Base-by-base conservation (phyloP, 2,797 vertebrate species). In the Gobio occitaniae region DNA sequence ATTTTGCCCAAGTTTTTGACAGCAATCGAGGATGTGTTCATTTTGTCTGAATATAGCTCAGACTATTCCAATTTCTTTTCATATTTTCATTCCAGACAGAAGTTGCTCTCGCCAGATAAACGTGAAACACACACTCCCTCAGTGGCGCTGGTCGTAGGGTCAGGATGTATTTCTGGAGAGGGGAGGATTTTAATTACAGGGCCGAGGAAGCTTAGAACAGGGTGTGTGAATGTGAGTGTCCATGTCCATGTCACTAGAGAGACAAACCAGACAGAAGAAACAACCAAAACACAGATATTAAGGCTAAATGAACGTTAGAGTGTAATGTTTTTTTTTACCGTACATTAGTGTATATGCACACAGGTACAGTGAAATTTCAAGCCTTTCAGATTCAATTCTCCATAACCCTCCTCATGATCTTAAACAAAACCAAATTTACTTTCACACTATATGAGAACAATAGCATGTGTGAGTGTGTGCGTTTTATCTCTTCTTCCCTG, bases 111-210 rank as follows among this genome's bases (percentile, higher is more conserved):
- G 56, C 15, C 21, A 84, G n/a, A 69, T 65, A 78, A 69, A 29
- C 3, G 8, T 68, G 36, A 50, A 74, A 70, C 61, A n/a, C 61
- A n/a, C 36, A 36, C 44, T 86, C 52, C 84, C 83, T 81, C 36
- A 66, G 68, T 70, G 78, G 54, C 16, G 61, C 87, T 85, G 68
- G 80, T 84, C 84, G 25, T 15, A 70, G 85, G 75, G 83, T 88
- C 83, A 87, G 61, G 68, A 50, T 83, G 41, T 90, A 89, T 89
- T 90, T 90, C 88, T 90, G 84, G 85, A 86, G 68, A 87, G 86
- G 68, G 79, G 68, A 77, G 83, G 88, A 89, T 86, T 87, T 84
- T 88, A 89, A 90, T 89, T 82, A 90, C 77, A 89, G 85, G 80
- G 47, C 83, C 63, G 15, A 86, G 82, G 32, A 79, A 59, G 85